These are phyloP conservation scores for Oegoconia quadripuncta DNA, from an alignment of 2,888 invertebrate genomes.

Conservation along the genomic window DNA sequence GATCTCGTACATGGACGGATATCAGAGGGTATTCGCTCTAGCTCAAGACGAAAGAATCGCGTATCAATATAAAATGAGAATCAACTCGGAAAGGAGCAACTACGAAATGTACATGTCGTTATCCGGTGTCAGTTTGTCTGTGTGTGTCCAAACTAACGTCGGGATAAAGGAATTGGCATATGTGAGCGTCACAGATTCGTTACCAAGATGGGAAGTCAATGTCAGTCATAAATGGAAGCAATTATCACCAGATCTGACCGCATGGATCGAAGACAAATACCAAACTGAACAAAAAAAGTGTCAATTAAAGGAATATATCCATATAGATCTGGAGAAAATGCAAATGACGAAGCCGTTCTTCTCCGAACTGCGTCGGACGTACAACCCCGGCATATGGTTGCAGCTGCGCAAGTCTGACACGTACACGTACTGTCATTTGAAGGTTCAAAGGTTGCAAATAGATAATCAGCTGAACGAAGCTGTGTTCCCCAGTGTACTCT, in stretches of 20 bases:
- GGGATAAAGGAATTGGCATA: slow-evolving; percentile 83
- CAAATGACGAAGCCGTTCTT: slow-evolving; percentile 93
- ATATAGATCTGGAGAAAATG: slow-evolving; percentile 91
- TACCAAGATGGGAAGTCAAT: slow-evolving; percentile 90
- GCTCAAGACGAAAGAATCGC: slow-evolving; percentile 88
- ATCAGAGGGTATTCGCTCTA: slow-evolving; percentile 86
- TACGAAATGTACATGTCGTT: slow-evolving; percentile 84
- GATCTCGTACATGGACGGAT: slow-evolving; percentile 87
- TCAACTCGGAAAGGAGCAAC: slow-evolving; percentile 83
- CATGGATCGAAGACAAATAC: slow-evolving; percentile 91
- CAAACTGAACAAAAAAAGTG: slow-evolving; percentile 83
- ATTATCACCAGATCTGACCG: slow-evolving; percentile 85
- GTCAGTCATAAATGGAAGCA: slow-evolving; percentile 90
- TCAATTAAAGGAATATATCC: slow-evolving; percentile 86
- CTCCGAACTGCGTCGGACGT: slow-evolving; percentile 85
- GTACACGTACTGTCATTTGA: slow-evolving; percentile 82
- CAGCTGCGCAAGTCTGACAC: slow-evolving; percentile 85
- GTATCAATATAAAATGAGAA: slow-evolving; percentile 75
- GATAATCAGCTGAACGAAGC: slow-evolving; percentile 88
- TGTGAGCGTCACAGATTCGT: slow-evolving; percentile 81
- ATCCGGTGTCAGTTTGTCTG: slow-evolving; percentile 82
- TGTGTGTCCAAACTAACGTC: slow-evolving; percentile 64
- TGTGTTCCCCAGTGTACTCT: slow-evolving; percentile 83
- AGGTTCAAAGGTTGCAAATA: slow-evolving; percentile 83
- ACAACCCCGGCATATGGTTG: slow-evolving; percentile 86